Evolutionary conservation across 35 echinoderm and acorn worm genomes (phyloP).

Genomic region (Nesometra sesokonis): DNA sequence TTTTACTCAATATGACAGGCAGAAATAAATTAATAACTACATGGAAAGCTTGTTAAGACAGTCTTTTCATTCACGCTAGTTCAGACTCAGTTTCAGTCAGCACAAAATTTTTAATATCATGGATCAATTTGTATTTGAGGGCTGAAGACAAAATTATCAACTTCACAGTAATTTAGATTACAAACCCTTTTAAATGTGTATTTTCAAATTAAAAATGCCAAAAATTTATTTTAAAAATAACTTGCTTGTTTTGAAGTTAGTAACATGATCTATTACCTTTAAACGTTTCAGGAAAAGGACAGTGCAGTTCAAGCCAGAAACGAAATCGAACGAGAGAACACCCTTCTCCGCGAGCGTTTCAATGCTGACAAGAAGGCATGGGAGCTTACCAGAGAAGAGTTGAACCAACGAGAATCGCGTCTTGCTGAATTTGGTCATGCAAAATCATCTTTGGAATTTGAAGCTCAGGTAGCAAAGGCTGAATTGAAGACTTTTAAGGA

Average conservation of each 20-base stretch:
- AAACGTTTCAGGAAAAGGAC: slow-evolving; percentile 63
- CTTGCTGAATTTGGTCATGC: slow-evolving; percentile 44
- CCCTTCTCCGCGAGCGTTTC: slow-evolving; percentile 46
- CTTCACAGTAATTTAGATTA: no score
- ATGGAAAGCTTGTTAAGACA: no score
- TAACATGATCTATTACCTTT: no score
- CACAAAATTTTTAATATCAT: no score
- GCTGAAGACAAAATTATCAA: neutral
- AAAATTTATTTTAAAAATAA: no score
- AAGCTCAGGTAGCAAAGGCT: slow-evolving; percentile 60
- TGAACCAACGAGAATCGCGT: slow-evolving; percentile 47
- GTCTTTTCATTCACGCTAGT: no score
- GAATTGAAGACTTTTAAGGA: slow-evolving; percentile 82
- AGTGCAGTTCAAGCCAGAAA: slow-evolving; percentile 33
- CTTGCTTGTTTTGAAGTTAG: no score
- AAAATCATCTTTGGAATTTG: slow-evolving; percentile 46
- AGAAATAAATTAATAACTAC: no score
- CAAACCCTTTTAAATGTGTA: no score
- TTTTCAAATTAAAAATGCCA: no score
- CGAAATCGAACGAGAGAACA: slow-evolving; percentile 54
- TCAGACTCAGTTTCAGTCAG: no score
- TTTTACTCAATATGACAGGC: neutral
- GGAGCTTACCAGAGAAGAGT: slow-evolving; percentile 31
- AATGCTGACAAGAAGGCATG: slow-evolving; percentile 53
- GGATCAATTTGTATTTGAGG: no score